Evolutionary conservation across 1,140 invertebrate species (phyloP), one percentile per base, ranked within the genome.

Genomic region (Zelostemma sp.): DNA sequence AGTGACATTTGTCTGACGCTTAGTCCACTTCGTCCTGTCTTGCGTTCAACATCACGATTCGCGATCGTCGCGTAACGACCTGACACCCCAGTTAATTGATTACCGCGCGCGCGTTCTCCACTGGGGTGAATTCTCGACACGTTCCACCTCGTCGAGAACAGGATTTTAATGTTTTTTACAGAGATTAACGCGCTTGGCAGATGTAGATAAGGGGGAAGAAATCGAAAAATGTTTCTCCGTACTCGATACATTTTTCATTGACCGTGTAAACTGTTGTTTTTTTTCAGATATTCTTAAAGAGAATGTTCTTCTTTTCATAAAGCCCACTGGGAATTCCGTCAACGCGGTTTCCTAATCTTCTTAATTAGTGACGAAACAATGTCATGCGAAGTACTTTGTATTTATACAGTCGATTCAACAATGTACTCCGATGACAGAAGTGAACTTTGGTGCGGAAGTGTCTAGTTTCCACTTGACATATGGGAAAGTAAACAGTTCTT

Each of bases 81-180:
- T 57, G 55, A 57, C 55, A 57, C 55, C 41, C 16, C 18, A 12
- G 33, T 49, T 58, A 58, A 58, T 58, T 58, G 55, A 58, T 58
- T 16, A 58, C 54, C 33, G 19, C 31, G 54, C 18, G 21, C 46
- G 25, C 12, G 41, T 25, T 33, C 17, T 18, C 45, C 35, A 25
- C 45, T 19, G 35, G 46, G 46, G 46, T 57, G 46, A 38, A 17
- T 35, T 49, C 45, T 41, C 35, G 41, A 56, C 45, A 28, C 28
- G 45, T 19, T 28, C 51, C 48, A 12, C 25, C 48, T 50, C 33
- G 48, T 50, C 28, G 28, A 48, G 48, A 50, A 50, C 48, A 50
- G 33, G 48, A 50, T 50, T 50, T 33, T 50, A 17, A 50, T 16
- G 28, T 17, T 50, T 50, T 50, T 35, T 17, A 18, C 28, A 2